Evolutionary conservation across 1,140 invertebrate genomes (phyloP), one percentile per base, ranked within the genome.

Genomic region (Hyphantria cunea): DNA sequence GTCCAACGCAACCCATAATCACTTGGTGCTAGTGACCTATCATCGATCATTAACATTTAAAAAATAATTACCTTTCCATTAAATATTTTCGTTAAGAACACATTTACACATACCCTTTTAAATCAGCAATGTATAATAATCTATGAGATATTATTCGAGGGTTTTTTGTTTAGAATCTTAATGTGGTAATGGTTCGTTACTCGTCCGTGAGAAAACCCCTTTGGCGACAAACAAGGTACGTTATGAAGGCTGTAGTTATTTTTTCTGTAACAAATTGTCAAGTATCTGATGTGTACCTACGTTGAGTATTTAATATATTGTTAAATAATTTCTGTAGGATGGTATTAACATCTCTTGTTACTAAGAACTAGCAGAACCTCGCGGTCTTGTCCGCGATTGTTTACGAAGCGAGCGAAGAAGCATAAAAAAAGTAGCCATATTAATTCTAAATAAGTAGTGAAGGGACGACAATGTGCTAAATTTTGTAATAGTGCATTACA

Each of bases 201-300:
- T 39, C 34, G 64, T 15, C 66, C 75, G 77, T 83, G 81, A 75
- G 81, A 83, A 83, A 75, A 51, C 63, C 80, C 78, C 74, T 60
- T 69, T 74, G 80, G 80, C 74, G 75, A 81, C 78, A 83, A 65
- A 70, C 62, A 42, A 39, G 50, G 65, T 67, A 70, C 64, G 56
- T 48, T 68, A 70, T 70, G 65, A 64, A 65, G 45, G 59, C 59
- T 52, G 56, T 69, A 51, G 50, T 52, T 67, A 58, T 64, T 53
- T 74, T 66, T 67, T 52, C 4, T 65, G 61, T 58, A 63, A 59
- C 12, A n/a, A 66, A 60, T 51, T 47, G 56, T 51, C 61, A 45
- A 49, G 51, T 62, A 63, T 62, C 53, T 6, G 17, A 59, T 47
- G 25, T 25, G 52, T 70, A 48, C 10, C 25, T 17, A 10, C 12